These are phyloP conservation scores for Pterobdella sp. DNA, from an alignment of 2,888 invertebrate genomes.

Conservation along the genomic window DNA sequence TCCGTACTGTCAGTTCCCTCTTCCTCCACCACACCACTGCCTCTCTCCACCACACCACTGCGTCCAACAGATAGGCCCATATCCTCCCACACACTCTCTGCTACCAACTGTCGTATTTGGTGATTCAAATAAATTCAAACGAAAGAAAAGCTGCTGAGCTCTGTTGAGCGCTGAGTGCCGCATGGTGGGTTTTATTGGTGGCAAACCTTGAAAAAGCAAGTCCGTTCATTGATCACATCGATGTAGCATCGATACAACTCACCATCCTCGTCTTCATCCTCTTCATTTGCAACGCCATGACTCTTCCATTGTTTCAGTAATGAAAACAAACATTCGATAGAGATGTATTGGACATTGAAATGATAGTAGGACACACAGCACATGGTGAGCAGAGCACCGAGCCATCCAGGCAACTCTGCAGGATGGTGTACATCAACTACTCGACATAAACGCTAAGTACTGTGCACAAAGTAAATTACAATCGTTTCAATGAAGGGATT, in stretches of 20 bases:
- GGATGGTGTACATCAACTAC: too few species aligned
- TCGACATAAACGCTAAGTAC: too few species aligned
- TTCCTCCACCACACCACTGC: too few species aligned
- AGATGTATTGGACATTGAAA: conserved; percentile 5
- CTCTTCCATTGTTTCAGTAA: neutral
- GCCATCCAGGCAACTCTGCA: conserved; percentile 8
- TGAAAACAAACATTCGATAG: neutral
- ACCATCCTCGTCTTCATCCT: conserved; percentile 6
- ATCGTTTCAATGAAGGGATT: neutral
- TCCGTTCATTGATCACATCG: conserved; percentile 58
- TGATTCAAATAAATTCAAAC: neutral
- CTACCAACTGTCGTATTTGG: conserved; percentile 2
- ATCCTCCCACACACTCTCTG: conserved; percentile 7
- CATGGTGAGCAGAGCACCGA: neutral
- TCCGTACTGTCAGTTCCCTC: neutral
- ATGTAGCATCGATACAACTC: neutral
- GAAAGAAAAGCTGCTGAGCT: neutral
- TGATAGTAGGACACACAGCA: neutral
- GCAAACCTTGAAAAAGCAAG: conserved; percentile 61
- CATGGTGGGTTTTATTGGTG: too few species aligned
- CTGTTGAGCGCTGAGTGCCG: neutral
- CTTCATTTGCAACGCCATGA: neutral
- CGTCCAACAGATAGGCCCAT: neutral
- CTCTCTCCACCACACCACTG: neutral
- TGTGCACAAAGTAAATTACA: too few species aligned